Evolutionary conservation across 2,888 invertebrate genomes (phyloP), one percentile per base, ranked within the genome.

Genomic region (Pseudococcus viburni): DNA sequence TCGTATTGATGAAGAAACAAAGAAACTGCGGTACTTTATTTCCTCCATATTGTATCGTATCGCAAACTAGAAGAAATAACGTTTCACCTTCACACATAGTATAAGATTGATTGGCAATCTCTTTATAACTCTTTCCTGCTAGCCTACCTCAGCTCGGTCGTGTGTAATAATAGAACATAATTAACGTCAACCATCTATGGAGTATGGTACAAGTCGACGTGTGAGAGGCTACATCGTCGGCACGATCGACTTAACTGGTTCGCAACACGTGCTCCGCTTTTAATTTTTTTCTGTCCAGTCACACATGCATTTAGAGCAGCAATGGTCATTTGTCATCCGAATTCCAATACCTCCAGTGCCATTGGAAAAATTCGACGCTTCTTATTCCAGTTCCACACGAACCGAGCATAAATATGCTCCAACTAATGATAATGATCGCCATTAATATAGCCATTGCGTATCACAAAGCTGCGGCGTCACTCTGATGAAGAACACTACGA

Each of bases 101-200:
- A 39, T 1, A 19, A 83, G 80, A 83, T 83, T 83, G 80, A 83
- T 83, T 83, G 80, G 80, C 80, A 83, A 83, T 19, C 80, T 83
- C 39, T 83, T 83, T 83, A 83, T 46, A 19, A 46, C 42, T 46
- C 39, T 39, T 73, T 73, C 33, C 33, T 33, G 15, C 33, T 73
- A 64, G 8, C 33, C 19, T 73, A 12, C 68, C 22, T 64, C 42
- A 68, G 68, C 11, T 68, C 26, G 68, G 11, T 22, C 12, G 26
- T 22, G 73, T 73, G 73, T 73, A 73, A 73, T 83, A 83, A 83
- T 46, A 83, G 80, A 83, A 83, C 42, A 46, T 83, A 83, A 83
- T 83, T 83, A 83, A 83, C 80, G 46, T 83, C 80, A 83, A 83
- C 80, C 80, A 83, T 83, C 46, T 83, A 83, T 42, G 80, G 80